Evolutionary conservation across 2,113 vertebrate genomes (phyloP).

Genomic region (Bothrops jararaca): DNA sequence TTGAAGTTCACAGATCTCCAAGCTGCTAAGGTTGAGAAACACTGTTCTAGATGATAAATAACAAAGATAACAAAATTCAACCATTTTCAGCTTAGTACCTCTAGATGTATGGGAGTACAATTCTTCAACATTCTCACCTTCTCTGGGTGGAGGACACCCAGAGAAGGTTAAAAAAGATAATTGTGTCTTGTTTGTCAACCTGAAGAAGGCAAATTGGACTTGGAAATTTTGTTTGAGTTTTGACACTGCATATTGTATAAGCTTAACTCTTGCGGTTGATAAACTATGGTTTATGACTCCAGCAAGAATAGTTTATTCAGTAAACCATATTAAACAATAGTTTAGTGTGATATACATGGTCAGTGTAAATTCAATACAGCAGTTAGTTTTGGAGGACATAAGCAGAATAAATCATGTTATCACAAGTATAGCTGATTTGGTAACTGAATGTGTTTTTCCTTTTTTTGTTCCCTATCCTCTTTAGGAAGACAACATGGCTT

Average conservation of each 20-base stretch:
- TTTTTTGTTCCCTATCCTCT: conserved; percentile 12
- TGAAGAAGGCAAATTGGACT: not conserved
- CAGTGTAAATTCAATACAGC: not conserved
- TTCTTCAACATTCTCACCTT: not conserved
- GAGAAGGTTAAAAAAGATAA: not conserved
- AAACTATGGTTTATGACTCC: not conserved
- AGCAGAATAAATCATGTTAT: not conserved
- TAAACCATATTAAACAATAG: not conserved
- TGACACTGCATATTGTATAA: not conserved
- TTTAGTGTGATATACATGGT: not conserved
- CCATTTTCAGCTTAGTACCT: not conserved
- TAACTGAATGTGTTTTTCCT: not conserved
- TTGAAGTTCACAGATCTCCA: not conserved
- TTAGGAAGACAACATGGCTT: conserved; percentile 98
- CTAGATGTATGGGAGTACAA: not conserved
- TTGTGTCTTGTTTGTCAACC: not conserved
- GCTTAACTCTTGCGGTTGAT: not conserved
- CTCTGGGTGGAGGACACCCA: not conserved
- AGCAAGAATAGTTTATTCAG: not conserved
- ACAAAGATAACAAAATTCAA: not conserved
- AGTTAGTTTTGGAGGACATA: not conserved
- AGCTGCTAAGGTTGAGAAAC: not conserved
- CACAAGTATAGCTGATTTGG: not conserved
- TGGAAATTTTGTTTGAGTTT: not conserved
- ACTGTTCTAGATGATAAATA: not conserved